Base-by-base conservation (phyloP, 2,797 vertebrate species). In the Gymnothorax javanicus region DNA sequence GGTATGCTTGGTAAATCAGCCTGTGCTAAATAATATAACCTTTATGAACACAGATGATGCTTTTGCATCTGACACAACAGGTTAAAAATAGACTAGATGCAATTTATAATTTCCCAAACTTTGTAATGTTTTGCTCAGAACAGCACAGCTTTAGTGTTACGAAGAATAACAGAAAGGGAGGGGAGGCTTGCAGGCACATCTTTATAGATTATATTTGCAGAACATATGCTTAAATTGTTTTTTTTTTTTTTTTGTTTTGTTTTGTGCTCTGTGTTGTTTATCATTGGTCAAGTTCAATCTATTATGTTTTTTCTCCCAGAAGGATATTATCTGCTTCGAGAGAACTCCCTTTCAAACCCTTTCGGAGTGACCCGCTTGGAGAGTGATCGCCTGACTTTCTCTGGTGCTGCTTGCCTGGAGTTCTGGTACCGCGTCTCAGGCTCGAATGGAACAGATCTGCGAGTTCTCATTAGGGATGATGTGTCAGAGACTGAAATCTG, bases 371-470 rank as follows among this genome's bases (percentile, higher is more conserved):
- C 93, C 86, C 91, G 90, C 0, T 91, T 97, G 69, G 94, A 96
- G 75, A 98, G 96, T 52, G 91, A 88, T 17, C 82, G 90, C 9
- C 90, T 94, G 54, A 20, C 77, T 8, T 89, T 95, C 79, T 89
- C 93, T 82, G 95, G 92, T 0, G 83, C 94, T 33, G 93, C 95
- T 82, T 98, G 97, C 91, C 92, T 98, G 59, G 96, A 98, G 89
- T 97, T 98, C 91, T 97, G 96, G 97, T 97, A 97, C 89, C 94
- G 95, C 60, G 92, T 94, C 90, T 94, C 94, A 15, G 92, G 91
- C 33, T 87, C 92, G 84, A 94, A 92, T 60, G 92, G 81, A 75
- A 90, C 93, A 84, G 92, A 96, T 85, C 91, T 97, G n/a, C 93
- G 84, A 43, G 93, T 94, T 84, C 75, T 96, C 50, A 84, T 97